Conservation (phyloP, 2,888 invertebrate species). For the Camptogramma bilineatum region DNA sequence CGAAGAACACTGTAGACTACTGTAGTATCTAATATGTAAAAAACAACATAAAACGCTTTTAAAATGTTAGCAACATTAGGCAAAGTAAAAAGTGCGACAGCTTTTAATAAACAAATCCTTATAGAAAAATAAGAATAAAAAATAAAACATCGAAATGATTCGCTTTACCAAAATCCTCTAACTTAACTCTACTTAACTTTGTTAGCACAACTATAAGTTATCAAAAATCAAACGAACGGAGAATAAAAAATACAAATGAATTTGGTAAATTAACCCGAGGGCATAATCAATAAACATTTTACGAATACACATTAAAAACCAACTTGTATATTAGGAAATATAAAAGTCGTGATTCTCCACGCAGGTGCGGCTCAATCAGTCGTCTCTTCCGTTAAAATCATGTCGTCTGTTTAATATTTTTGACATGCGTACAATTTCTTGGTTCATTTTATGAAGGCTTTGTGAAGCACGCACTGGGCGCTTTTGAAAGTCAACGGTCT, state of each 20-base stretch:
- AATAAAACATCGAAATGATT: too few relatives aligned
- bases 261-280: constrained; percentile 39
- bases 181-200: too few relatives aligned
- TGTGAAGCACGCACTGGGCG: constrained; percentile 53
- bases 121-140: too few relatives aligned
- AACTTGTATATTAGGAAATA: constrained; percentile 49
- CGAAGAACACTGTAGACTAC: too few relatives aligned
- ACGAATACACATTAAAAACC: constrained; percentile 18
- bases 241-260: background rate
- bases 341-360: constrained; percentile 52
- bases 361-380: constrained; percentile 63
- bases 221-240: background rate
- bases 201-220: too few relatives aligned
- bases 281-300: constrained; percentile 44
- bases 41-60: too few relatives aligned
- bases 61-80: too few relatives aligned
- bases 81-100: too few relatives aligned
- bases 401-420: constrained; percentile 54
- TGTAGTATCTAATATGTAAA: too few relatives aligned
- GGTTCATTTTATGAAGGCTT: constrained; percentile 59
- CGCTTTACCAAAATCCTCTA: too few relatives aligned
- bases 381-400: constrained; percentile 48
- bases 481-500: constrained; percentile 51
- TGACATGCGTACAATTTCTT: constrained; percentile 58
- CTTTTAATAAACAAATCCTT: too few relatives aligned